Conservation (phyloP, 23 tunicate genomes). For the Ciona savignyi region DNA sequence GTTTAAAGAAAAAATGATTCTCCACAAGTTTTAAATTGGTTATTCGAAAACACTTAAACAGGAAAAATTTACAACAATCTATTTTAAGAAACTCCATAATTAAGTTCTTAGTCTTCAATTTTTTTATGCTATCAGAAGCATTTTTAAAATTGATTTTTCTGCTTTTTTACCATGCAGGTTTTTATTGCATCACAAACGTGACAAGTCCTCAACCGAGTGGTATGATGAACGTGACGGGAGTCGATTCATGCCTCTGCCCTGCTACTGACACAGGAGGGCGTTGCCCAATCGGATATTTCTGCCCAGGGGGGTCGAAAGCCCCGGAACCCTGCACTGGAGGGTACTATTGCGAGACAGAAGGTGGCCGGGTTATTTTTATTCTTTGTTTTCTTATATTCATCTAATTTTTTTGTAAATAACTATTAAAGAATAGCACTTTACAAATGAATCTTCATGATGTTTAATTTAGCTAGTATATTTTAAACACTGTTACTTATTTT, state of each 20-base stretch:
- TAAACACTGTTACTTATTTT: too few relatives aligned
- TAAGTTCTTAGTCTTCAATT: not conserved
- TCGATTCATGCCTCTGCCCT: constrained; percentile 51
- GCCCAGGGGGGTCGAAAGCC: constrained; percentile 57
- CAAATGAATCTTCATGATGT: too few relatives aligned
- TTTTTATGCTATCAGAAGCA: too few relatives aligned
- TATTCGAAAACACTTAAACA: too few relatives aligned
- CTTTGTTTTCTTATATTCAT: too few relatives aligned
- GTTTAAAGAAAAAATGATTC: too few relatives aligned
- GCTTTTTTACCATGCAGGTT: constrained; percentile 52
- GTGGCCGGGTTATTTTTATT: too few relatives aligned
- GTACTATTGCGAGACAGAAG: constrained; percentile 46
- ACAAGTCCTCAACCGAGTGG: constrained; percentile 53
- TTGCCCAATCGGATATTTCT: constrained; percentile 91
- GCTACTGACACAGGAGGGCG: constrained; percentile 55
- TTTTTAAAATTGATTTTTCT: not conserved
- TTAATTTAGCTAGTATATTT: too few relatives aligned
- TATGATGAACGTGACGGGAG: constrained; percentile 36
- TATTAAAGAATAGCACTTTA: too few relatives aligned
- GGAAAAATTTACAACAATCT: not conserved
- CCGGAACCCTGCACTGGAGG: constrained; percentile 87
- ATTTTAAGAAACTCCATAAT: not conserved
- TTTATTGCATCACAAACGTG: constrained; percentile 47
- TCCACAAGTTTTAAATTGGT: too few relatives aligned
- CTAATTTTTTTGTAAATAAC: not conserved